A percentile compares a stretch with the other conserved stretches of the same genome.
Evolutionary conservation across 2,888 invertebrate species (phyloP).

Genomic region (Prostheceraeus crozeri): DNA sequence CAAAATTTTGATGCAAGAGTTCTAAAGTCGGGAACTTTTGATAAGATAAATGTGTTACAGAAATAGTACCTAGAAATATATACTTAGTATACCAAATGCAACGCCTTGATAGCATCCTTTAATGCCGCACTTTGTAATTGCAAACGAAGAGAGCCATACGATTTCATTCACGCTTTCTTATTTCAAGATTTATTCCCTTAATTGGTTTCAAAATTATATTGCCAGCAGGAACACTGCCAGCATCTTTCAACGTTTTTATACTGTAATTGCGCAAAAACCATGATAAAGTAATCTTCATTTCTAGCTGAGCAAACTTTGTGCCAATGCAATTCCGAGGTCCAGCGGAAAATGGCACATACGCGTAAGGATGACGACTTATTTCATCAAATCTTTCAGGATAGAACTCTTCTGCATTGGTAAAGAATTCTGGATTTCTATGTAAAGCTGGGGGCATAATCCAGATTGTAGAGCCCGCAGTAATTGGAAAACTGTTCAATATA

Average conservation of each 20-base stretch:
- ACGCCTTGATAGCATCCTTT: too few relatives aligned
- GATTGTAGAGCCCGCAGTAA: constrained; percentile 50
- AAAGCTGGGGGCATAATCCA: constrained; percentile 46
- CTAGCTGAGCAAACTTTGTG: constrained; percentile 58
- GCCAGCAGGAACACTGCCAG: too few relatives aligned
- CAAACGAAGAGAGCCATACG: too few relatives aligned
- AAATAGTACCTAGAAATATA: too few relatives aligned
- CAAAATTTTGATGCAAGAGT: too few relatives aligned
- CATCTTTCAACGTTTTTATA: constrained; percentile 61
- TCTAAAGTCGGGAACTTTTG: too few relatives aligned
- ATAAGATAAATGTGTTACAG: too few relatives aligned
- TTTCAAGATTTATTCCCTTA: too few relatives aligned
- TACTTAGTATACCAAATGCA: too few relatives aligned
- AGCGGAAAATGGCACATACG: constrained; percentile 59
- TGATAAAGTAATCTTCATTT: constrained; percentile 61
- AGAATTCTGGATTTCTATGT: constrained; percentile 64
- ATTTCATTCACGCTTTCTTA: too few relatives aligned
- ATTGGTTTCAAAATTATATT: too few relatives aligned
- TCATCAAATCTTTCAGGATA: constrained; percentile 72
- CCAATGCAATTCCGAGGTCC: constrained; percentile 59
- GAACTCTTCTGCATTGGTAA: constrained; percentile 66
- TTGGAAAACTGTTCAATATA: constrained; percentile 43
- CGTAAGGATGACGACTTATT: constrained; percentile 65
- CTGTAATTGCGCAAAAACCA: constrained; percentile 61
- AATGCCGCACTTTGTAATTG: too few relatives aligned